These are phyloP conservation scores for Lepidochitona cinerea DNA, from an alignment of 2,888 invertebrate species.

Conservation along the genomic window DNA sequence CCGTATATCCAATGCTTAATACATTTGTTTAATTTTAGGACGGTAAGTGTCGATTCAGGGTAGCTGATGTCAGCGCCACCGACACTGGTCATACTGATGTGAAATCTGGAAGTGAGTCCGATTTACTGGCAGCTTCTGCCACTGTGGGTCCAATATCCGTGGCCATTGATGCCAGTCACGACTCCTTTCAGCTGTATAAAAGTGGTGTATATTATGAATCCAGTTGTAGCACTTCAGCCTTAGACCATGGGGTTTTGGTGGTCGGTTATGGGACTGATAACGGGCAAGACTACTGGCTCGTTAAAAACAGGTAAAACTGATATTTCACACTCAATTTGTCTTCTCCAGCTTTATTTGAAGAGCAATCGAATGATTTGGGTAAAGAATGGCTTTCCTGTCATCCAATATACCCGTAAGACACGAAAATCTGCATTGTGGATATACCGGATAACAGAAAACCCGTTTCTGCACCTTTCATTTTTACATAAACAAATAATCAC, in stretches of 20 bases:
- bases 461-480: too few relatives aligned
- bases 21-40: constrained; percentile 11
- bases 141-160: constrained; percentile 79
- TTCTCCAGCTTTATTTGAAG: too few relatives aligned
- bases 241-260: constrained; percentile 88
- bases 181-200: constrained; percentile 64
- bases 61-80: constrained; percentile 37
- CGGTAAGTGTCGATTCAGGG: constrained; percentile 44
- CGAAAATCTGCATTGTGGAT: too few relatives aligned
- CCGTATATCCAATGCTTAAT: too few relatives aligned
- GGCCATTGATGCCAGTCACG: constrained; percentile 89
- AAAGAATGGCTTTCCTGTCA: too few relatives aligned
- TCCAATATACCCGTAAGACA: too few relatives aligned
- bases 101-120: constrained; percentile 39
- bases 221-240: constrained; percentile 80
- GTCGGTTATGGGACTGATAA: constrained; percentile 83
- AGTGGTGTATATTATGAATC: constrained; percentile 82
- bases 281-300: constrained; percentile 81
- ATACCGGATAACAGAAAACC: too few relatives aligned
- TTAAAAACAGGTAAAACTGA: constrained; percentile 83
- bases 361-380: too few relatives aligned
- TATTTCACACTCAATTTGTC: too few relatives aligned
- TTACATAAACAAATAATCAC: too few relatives aligned
- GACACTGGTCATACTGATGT: constrained; percentile 54
- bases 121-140: constrained; percentile 48